Base-by-base conservation (phyloP, 2,797 vertebrate genomes). In the Chelidonichthys spinosus region DNA sequence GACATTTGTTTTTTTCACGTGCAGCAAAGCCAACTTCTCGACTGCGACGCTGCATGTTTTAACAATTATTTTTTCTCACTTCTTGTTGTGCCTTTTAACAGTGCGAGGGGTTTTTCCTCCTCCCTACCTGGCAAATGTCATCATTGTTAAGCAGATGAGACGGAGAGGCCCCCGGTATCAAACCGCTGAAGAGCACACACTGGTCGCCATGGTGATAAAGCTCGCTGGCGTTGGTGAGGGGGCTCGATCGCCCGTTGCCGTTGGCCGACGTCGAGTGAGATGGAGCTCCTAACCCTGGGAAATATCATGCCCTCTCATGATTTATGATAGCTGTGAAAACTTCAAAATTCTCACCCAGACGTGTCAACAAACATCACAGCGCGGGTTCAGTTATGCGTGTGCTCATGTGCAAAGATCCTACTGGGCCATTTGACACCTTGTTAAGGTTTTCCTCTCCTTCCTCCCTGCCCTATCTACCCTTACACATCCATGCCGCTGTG, bases 291-390 rank as follows among this genome's bases (percentile, higher is more conserved):
- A 67, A 86, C 74, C 93, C 90, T 94, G 93, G 93, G 93, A 94
- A 94, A 94, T 90, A 89, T 86, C 90, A 72, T 82, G 78, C 87
- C 80, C 85, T 66, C 64, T 85, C 63, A 61, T 91, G 94, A 93
- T 92, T 90, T 90, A 94, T 87, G 90, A 90, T 87, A 76, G 74
- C 84, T 87, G 90, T 76, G 90, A 94, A 93, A 92, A 89, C 90
- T 87, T 88, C 83, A 53, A 85, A 90, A 93, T 94, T 94, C 91
- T 94, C 89, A 91, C 90, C 84, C 78, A 78, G 83, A 93, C 79
- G 83, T 94, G 94, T 94, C 92, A 94, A 90, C 91, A 95, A 95
- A 95, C 94, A 95, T 92, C 89, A 90, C 88, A 90, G 89, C 37
- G 37, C 88, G 85, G 90, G 88, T 85, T 87, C 74, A 92, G 90